Evolutionary conservation across 2,797 vertebrate species (phyloP).

Genomic region (Chaenodraco wilsoni): DNA sequence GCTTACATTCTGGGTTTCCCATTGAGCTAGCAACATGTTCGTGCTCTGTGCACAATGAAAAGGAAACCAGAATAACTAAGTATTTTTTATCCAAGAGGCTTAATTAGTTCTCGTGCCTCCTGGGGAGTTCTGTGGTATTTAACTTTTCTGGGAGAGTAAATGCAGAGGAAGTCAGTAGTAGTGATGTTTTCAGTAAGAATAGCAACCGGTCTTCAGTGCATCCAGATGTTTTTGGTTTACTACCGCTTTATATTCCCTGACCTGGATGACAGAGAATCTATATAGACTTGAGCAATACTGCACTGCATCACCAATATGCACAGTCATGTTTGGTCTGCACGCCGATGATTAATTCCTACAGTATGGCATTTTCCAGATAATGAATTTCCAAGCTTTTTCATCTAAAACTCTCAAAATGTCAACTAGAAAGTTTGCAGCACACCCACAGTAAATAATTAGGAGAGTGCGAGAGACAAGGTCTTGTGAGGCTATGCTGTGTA

Average conservation of each 20-base stretch:
- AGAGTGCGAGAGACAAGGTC: constrained; percentile 26
- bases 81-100: constrained; percentile 39
- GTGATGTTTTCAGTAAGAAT: constrained; percentile 22
- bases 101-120: constrained; percentile 59
- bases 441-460: constrained; percentile 62
- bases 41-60: constrained; percentile 15
- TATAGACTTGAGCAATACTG: constrained; percentile 21
- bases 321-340: constrained; percentile 41
- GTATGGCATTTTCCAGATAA: constrained; percentile 67
- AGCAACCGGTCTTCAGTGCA: constrained; percentile 9
- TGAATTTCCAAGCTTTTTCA: constrained; percentile 58
- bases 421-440: constrained; percentile 56
- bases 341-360: constrained; percentile 49
- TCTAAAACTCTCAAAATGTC: constrained; percentile 65
- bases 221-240: constrained; percentile 21
- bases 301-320: constrained; percentile 26
- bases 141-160: constrained; percentile 59
- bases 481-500: constrained; percentile 25
- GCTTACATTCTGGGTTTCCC: neutral
- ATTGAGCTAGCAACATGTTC: neutral
- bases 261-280: constrained; percentile 31
- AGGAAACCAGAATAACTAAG: neutral
- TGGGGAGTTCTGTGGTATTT: constrained; percentile 52
- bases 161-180: constrained; percentile 31
- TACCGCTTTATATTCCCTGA: constrained; percentile 20